phyloP scores from a whole-genome alignment of 2,888 invertebrate genomes.

The Coremacera marginata region DNA sequence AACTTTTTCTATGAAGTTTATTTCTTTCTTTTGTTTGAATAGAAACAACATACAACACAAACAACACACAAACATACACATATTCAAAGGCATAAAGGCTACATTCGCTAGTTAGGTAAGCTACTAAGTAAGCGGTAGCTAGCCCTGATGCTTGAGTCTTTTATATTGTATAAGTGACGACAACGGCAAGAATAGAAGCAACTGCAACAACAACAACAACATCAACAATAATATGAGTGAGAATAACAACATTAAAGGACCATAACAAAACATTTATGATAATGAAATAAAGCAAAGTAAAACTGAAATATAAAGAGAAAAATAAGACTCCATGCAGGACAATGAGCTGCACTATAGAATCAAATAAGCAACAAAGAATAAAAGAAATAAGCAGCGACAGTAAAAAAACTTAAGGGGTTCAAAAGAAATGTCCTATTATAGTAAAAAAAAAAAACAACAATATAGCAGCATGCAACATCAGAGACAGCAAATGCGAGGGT shows the following conservation, averaged over 20 bases:
- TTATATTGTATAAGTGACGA: neutral
- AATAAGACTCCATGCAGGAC: slow-evolving; percentile 34
- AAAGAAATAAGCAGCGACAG: neutral
- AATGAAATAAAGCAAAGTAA: slow-evolving; percentile 53
- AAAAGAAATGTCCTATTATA: neutral
- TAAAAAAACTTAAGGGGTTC: neutral
- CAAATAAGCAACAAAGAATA: neutral
- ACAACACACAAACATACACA: neutral
- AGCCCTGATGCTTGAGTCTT: neutral
- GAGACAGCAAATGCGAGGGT: neutral
- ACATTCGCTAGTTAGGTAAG: slow-evolving; percentile 49
- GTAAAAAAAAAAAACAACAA: neutral
- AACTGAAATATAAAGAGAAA: neutral
- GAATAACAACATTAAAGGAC: slow-evolving; percentile 36
- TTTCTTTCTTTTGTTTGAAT: slow-evolving; percentile 31
- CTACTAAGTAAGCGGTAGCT: neutral
- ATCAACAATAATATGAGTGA: slow-evolving; percentile 43
- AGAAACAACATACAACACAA: slow-evolving; percentile 13
- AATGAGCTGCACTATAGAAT: slow-evolving; percentile 20
- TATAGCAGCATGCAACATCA: neutral
- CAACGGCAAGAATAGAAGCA: neutral
- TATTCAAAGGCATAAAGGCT: slow-evolving; percentile 58
- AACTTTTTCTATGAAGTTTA: slow-evolving; percentile 5
- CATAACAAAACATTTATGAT: slow-evolving; percentile 47
- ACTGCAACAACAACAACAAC: slow-evolving; percentile 21